Base-by-base conservation (phyloP, 2,113 vertebrate species). In the Muscicapa adusta region DNA sequence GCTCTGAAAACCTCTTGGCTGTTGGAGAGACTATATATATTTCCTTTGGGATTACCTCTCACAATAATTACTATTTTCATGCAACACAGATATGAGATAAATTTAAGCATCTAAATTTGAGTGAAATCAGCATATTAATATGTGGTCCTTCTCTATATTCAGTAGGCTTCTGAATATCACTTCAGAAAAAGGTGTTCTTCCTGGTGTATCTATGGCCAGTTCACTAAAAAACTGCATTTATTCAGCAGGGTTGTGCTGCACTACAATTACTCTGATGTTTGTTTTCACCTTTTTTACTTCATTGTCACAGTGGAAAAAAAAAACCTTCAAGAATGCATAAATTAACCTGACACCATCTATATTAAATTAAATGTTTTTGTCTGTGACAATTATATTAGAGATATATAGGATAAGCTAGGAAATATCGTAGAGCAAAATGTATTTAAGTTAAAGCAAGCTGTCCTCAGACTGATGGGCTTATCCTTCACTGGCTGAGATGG, bases 271-370 rank as follows among this genome's bases (percentile, higher is more conserved):
- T 47, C 33, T 80, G 40, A 65, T 70, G 17, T 65, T 93, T 56
- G 67, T 90, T 96, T 94, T 76, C 58, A 51, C 9, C 8, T 87
- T 78, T 89, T 92, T 89, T 83, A 81, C 26, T 87, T 74, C 25
- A 53, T 78, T 66, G 14, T 1, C 18, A 48, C 24, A 56, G 43
- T 15, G 36, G 40, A 80, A 90, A 82, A 28, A 82, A 28, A 62
- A 85, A 66, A 34, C 24, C 29, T 93, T 62, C 36, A 23, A 9
- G 24, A 74, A 85, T 47, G 31, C 45, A 65, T 66, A 70, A 88
- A 85, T 85, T 88, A 56, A 42, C 40, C 65, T 92, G 70, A 51
- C 26, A 77, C 26, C 13, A 57, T 16, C 14, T 80, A 26, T 24
- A 36, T 56, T 56, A 48, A 29, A 38, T 62, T 8, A 82, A 89